Conservation (phyloP, 2,888 invertebrate genomes). For the Xanthorhoe spadicearia region DNA sequence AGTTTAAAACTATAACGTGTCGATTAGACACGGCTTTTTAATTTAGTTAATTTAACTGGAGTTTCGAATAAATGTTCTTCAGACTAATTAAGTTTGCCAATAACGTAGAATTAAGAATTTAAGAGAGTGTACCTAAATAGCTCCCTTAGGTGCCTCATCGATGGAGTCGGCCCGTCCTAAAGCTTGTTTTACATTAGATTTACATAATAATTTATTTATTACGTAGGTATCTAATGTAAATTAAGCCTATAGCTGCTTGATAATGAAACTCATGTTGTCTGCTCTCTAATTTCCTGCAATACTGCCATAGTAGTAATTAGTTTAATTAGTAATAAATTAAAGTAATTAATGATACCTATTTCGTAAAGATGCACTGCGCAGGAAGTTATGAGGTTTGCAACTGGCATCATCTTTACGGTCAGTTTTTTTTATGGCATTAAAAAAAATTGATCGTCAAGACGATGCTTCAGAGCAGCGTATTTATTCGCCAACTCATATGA, state of each 20-base stretch:
- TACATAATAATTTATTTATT: neutral
- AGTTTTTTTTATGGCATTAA: neutral
- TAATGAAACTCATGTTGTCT: constrained; percentile 69
- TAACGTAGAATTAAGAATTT: constrained; percentile 39
- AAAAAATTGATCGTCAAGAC: too few species aligned
- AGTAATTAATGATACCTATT: constrained; percentile 29
- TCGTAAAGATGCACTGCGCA: constrained; percentile 59
- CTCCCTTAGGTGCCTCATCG: constrained; percentile 43
- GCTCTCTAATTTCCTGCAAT: constrained; percentile 76
- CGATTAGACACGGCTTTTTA: constrained; percentile 4
- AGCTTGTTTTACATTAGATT: constrained; percentile 50
- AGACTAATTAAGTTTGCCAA: constrained; percentile 49
- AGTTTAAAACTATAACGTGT: constrained; percentile 50
- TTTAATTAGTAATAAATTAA: constrained; percentile 54
- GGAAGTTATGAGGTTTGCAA: constrained; percentile 68
- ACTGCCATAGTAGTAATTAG: constrained; percentile 71
- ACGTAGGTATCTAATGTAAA: neutral
- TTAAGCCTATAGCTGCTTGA: constrained; percentile 56
- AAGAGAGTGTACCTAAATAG: constrained; percentile 23
- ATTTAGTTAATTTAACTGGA: constrained; percentile 3
- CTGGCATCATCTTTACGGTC: constrained; percentile 22
- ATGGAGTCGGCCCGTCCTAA: constrained; percentile 59
- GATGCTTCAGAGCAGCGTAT: too few species aligned
- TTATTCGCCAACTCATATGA: too few species aligned
- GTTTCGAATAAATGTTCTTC: constrained; percentile 13